A percentile compares a stretch with the other conserved stretches of the same genome.
Evolutionary conservation across 2,113 vertebrate species (phyloP).

Genomic region (Amphiprion percula): DNA sequence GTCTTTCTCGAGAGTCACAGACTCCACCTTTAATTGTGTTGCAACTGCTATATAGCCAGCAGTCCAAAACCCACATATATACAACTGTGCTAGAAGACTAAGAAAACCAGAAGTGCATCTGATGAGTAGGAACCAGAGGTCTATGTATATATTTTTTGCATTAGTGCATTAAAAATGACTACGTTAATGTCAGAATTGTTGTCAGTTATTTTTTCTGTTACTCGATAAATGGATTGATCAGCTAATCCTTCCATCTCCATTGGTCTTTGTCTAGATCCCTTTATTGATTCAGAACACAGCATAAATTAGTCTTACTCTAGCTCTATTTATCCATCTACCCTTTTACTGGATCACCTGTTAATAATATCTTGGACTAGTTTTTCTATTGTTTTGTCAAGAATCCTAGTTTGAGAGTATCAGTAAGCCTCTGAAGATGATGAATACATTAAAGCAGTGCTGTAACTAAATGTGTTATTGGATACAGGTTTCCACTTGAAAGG

Average conservation of each 20-base stretch:
- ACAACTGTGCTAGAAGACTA: no score
- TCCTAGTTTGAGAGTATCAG: not conserved
- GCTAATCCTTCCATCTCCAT: conserved; percentile 8
- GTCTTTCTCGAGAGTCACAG: no score
- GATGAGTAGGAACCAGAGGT: no score
- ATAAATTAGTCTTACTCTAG: conserved; percentile 15
- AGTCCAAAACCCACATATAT: no score
- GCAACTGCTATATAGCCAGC: not conserved
- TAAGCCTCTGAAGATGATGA: not conserved
- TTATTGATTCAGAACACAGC: not conserved
- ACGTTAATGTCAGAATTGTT: not conserved
- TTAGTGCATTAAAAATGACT: not conserved
- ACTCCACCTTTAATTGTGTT: no score
- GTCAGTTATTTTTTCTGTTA: not conserved
- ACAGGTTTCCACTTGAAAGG: conserved; percentile 17
- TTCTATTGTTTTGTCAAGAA: conserved; percentile 3
- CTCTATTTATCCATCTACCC: conserved; percentile 12
- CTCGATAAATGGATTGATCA: conserved; percentile 2
- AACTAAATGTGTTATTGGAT: not conserved
- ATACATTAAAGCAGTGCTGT: not conserved
- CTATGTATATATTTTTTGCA: no score
- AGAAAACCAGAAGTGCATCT: no score
- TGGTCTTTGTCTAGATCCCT: conserved; percentile 12
- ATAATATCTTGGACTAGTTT: conserved; percentile 3
- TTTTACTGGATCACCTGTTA: not conserved